Evolutionary conservation across 30 jellyfish, hydroid and myxozoan genomes (phyloP), one percentile per base, ranked within the genome.

Genomic region (Hydractinia symbiolongicarpus): DNA sequence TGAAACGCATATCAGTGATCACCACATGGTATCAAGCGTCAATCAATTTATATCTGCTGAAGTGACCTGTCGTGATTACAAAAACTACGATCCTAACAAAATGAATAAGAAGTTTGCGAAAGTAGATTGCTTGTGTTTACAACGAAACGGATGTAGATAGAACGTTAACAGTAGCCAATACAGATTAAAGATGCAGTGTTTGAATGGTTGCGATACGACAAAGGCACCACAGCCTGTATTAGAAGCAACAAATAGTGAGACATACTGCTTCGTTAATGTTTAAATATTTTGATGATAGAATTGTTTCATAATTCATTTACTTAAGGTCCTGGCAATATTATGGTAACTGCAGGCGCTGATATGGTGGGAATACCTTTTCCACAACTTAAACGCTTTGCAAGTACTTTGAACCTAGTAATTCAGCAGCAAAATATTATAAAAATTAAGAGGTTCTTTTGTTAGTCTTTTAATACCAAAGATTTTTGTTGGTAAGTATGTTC

Each of bases 351-450:
- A n/a, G 74, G 6, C 40, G 74, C 74, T n/a, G 74, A 64, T 64
- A 64, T 64, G 74, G 74, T 64, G 19, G 74, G 74, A 7, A 64
- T 64, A 64, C 74, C 74, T 44, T 64, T 64, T 64, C 74, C 74
- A 13, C 16, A 62, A 62, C 30, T 62, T 6, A 62, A 64, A 64
- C 19, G 74, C 19, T 64, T 64, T 64, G 74, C 74, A n/a, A 64
- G 52, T 51, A 51, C 16, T n/a, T 64, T 64, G 6, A 64, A 64
- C 17, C 40, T 64, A 51, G 40, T 6, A 1, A 13, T 64, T 64
- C 40, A 6, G 40, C 19, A 64, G 74, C 74, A 4, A 64, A n/a
- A 64, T 6, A 9, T 64, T 64, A 4, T 64, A 64, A 4, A 7
- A 51, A 51, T 51, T 64, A 64, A 44, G 74, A 64, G 74, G 74